Conservation (phyloP, 2,888 invertebrate species). For the Chloroclysta siterata region DNA sequence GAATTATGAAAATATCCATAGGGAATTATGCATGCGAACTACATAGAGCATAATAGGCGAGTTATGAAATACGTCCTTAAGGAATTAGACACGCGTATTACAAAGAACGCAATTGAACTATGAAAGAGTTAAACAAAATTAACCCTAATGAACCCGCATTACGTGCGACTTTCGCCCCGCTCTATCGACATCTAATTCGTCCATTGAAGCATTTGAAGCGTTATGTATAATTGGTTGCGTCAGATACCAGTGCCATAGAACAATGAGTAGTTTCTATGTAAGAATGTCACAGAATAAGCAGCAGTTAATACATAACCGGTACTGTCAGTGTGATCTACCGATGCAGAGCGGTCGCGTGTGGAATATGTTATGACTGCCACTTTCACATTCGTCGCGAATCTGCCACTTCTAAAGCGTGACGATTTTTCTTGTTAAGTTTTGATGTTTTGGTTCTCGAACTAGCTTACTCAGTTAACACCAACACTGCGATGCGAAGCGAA, state of each 20-base stretch:
- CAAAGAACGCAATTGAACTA: not conserved
- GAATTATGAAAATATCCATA: not conserved
- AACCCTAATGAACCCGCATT: slow-evolving; percentile 41
- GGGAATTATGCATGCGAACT: not conserved
- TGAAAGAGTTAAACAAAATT: slow-evolving; percentile 27
- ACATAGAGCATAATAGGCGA: not conserved
- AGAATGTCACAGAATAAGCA: slow-evolving; percentile 12
- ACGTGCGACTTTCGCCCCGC: slow-evolving; percentile 70
- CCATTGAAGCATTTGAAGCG: slow-evolving; percentile 66
- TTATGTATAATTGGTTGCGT: slow-evolving; percentile 79
- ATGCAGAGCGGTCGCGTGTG: slow-evolving; percentile 51
- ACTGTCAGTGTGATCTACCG: slow-evolving; percentile 69
- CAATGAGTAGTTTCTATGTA: not conserved
- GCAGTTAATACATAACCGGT: slow-evolving; percentile 34
- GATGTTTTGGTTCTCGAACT: slow-evolving; percentile 20
- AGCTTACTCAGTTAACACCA: too few species aligned
- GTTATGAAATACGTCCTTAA: slow-evolving; percentile 10
- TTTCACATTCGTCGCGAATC: slow-evolving; percentile 74
- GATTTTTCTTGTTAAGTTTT: slow-evolving; percentile 34
- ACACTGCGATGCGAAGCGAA: too few species aligned
- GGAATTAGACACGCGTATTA: not conserved
- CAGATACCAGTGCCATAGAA: slow-evolving; percentile 48
- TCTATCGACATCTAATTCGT: slow-evolving; percentile 53
- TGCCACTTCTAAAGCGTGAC: slow-evolving; percentile 48
- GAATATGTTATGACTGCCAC: slow-evolving; percentile 73